phyloP scores from a whole-genome alignment of 2,888 invertebrate genomes.

The Zygothrica quintamaculata region DNA sequence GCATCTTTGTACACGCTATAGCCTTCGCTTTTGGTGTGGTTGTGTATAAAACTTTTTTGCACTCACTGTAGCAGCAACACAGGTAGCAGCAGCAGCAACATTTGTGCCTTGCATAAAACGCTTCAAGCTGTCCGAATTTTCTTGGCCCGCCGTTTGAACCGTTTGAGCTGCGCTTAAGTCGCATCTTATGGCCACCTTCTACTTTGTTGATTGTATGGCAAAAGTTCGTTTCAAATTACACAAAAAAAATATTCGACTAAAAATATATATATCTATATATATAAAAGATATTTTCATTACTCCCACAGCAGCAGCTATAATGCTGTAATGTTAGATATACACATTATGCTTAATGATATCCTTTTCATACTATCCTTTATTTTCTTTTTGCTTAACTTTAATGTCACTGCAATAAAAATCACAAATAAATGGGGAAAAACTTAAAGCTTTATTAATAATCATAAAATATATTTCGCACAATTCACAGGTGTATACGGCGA shows the following conservation, averaged over 20 bases:
- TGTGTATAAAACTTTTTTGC: constrained; percentile 64
- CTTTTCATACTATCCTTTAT: constrained; percentile 1
- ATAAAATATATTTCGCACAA: constrained; percentile 77
- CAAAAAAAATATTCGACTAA: too few relatives aligned
- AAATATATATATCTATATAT: not conserved
- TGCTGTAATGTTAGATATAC: not conserved
- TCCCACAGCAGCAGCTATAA: constrained; percentile 19
- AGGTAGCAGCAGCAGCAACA: too few relatives aligned
- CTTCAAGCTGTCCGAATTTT: constrained; percentile 47
- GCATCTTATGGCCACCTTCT: constrained; percentile 36
- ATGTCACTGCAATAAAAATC: constrained; percentile 32
- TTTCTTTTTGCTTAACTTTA: constrained; percentile 7
- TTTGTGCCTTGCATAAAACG: too few relatives aligned
- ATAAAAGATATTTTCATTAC: constrained; percentile 32
- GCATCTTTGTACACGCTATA: constrained; percentile 60
- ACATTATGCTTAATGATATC: not conserved
- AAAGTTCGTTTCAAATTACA: constrained; percentile 4
- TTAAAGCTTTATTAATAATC: constrained; percentile 66
- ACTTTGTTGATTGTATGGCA: constrained; percentile 45
- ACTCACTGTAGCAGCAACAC: constrained; percentile 31
- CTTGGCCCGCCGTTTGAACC: constrained; percentile 34
- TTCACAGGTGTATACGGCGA: constrained; percentile 98
- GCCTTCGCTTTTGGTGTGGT: constrained; percentile 65
- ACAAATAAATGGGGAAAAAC: too few relatives aligned
- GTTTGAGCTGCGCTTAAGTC: constrained; percentile 44